Conservation (phyloP, 2,888 invertebrate species). For the Phalangium opilio region DNA sequence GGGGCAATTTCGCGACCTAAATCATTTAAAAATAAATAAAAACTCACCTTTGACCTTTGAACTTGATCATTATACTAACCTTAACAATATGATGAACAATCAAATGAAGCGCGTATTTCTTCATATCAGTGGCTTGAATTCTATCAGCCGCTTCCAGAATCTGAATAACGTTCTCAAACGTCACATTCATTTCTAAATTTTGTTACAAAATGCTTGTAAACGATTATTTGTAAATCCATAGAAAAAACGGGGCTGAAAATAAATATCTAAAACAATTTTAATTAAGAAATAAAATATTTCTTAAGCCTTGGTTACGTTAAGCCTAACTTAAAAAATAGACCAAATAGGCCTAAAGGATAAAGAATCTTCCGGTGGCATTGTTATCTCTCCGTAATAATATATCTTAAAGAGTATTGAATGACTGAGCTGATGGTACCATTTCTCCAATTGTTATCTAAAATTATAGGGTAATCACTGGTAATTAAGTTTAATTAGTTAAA, state of each 20-base stretch:
- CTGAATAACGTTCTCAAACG: constrained; percentile 80
- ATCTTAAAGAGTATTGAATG: constrained; percentile 77
- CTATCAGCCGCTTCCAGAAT: constrained; percentile 85
- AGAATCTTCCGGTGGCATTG: constrained; percentile 90
- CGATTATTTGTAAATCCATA: constrained; percentile 80
- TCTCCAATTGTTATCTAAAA: constrained; percentile 82
- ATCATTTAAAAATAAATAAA: no score
- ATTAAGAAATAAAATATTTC: background rate
- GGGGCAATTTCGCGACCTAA: constrained; percentile 65
- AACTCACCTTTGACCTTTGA: no score
- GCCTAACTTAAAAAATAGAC: no score
- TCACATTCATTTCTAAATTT: constrained; percentile 87
- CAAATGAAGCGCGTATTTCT: constrained; percentile 78
- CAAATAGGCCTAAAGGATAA: constrained; percentile 38
- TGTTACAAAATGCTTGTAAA: constrained; percentile 71
- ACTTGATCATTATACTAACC: constrained; percentile 32
- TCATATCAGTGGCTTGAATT: constrained; percentile 82
- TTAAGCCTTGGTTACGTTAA: no score
- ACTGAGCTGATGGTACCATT: constrained; percentile 73
- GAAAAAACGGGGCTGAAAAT: constrained; percentile 81
- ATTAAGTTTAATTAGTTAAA: background rate
- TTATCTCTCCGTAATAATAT: constrained; percentile 89
- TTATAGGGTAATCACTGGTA: no score
- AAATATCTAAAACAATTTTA: constrained; percentile 31
- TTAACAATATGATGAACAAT: constrained; percentile 79